Evolutionary conservation across 2,797 vertebrate genomes (phyloP).

Genomic region (Enteromius anoplus): DNA sequence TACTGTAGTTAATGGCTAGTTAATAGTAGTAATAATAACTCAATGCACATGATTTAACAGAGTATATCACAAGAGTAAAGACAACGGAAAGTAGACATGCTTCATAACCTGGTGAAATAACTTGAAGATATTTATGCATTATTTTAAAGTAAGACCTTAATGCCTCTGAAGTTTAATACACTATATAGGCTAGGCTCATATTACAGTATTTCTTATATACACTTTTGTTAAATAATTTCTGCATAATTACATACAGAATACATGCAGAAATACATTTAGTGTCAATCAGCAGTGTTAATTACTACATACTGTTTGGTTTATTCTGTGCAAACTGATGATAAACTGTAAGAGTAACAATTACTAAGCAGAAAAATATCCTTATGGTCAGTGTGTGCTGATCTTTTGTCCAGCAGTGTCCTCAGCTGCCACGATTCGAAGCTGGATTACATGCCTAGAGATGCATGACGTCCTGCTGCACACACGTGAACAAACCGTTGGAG

Average conservation of each 20-base stretch:
- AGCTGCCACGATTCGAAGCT: not conserved
- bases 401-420: not conserved
- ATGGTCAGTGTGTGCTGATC: not conserved
- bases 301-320: not conserved
- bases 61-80: too few species aligned
- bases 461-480: not conserved
- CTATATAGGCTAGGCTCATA: not conserved
- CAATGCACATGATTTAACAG: too few species aligned
- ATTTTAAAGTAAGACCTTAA: not conserved
- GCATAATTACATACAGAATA: not conserved
- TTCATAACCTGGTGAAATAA: too few species aligned
- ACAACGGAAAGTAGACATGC: too few species aligned
- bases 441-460: not conserved
- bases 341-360: not conserved
- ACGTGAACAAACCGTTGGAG: not conserved
- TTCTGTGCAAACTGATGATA: not conserved
- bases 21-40: too few species aligned
- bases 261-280: not conserved
- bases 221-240: not conserved
- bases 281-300: not conserved
- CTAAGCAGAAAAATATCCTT: not conserved
- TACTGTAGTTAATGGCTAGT: too few species aligned
- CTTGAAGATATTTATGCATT: not conserved
- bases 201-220: not conserved
- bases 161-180: not conserved